These are phyloP conservation scores for Molanna angustata DNA, from an alignment of 2,888 invertebrate genomes.

Conservation along the genomic window DNA sequence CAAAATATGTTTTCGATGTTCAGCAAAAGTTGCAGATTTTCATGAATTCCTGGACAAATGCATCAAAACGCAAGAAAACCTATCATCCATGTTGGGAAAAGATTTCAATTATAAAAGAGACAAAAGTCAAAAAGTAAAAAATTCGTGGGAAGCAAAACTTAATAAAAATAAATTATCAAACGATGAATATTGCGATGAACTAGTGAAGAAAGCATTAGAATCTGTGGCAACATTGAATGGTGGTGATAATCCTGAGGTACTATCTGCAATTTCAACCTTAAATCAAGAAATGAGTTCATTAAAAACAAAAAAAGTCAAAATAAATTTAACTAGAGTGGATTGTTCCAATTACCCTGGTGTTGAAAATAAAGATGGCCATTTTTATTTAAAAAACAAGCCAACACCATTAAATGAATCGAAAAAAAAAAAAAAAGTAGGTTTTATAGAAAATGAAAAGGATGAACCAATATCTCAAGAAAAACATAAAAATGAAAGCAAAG, in stretches of 20 bases:
- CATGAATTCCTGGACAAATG: constrained; percentile 52
- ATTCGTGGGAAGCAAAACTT: constrained; percentile 47
- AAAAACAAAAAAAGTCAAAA: constrained; percentile 3
- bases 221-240: constrained; percentile 11
- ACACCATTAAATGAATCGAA: background rate
- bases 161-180: constrained; percentile 49
- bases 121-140: constrained; percentile 37
- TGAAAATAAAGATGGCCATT: constrained; percentile 10
- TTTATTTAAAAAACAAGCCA: constrained; percentile 2
- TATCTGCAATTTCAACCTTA: too few species aligned
- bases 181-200: constrained; percentile 50
- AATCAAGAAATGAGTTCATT: background rate
- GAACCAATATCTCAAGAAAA: too few species aligned
- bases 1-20: constrained; percentile 53
- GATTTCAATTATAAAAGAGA: constrained; percentile 9
- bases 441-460: constrained; percentile 5
- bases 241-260: too few species aligned
- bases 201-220: constrained; percentile 51
- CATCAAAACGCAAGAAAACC: constrained; percentile 46
- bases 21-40: constrained; percentile 52
- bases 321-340: constrained; percentile 12
- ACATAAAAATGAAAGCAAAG: background rate
- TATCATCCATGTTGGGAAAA: constrained; percentile 38
- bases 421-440: background rate
- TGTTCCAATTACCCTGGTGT: constrained; percentile 14